Percentiles rank a stretch among this genome's conserved stretches.
Conservation (phyloP, 92 coral and sea anemone genomes). For the Hydrozoanthus gracilis region DNA sequence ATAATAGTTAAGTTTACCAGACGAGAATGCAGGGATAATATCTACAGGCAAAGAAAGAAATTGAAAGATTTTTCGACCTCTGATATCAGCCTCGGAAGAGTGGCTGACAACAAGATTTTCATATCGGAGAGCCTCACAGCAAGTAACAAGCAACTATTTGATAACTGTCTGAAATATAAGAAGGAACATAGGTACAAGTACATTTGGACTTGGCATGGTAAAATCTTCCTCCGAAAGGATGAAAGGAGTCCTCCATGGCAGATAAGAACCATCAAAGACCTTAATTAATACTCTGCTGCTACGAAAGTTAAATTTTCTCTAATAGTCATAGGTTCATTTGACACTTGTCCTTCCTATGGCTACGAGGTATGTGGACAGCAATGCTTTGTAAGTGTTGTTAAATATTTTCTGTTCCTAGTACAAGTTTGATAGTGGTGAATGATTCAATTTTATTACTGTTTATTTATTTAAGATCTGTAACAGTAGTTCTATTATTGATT, state of each 20-base stretch:
- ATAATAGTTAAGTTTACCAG: constrained; percentile 24
- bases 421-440: constrained; percentile 19
- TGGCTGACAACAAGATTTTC: constrained; percentile 10
- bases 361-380: constrained; percentile 17
- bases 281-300: constrained; percentile 23
- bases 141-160: constrained; percentile 24
- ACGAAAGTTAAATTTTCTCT: constrained; percentile 15
- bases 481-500: constrained; percentile 8
- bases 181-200: constrained; percentile 24
- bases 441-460: constrained; percentile 6
- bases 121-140: constrained; percentile 28
- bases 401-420: constrained; percentile 2
- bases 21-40: constrained; percentile 26
- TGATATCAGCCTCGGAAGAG: constrained; percentile 18
- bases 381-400: constrained; percentile 18
- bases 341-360: constrained; percentile 8
- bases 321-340: constrained; percentile 24
- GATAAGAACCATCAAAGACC: constrained; percentile 28
- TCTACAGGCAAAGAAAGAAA: constrained; percentile 27
- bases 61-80: constrained; percentile 25
- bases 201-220: constrained; percentile 29
- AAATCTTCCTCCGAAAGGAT: constrained; percentile 28
- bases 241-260: constrained; percentile 30
- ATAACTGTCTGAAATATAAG: constrained; percentile 13
- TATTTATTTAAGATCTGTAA: constrained; percentile 22